Conservation (phyloP, 92 coral and sea anemone genomes). For the Hydrozoanthus gracilis region DNA sequence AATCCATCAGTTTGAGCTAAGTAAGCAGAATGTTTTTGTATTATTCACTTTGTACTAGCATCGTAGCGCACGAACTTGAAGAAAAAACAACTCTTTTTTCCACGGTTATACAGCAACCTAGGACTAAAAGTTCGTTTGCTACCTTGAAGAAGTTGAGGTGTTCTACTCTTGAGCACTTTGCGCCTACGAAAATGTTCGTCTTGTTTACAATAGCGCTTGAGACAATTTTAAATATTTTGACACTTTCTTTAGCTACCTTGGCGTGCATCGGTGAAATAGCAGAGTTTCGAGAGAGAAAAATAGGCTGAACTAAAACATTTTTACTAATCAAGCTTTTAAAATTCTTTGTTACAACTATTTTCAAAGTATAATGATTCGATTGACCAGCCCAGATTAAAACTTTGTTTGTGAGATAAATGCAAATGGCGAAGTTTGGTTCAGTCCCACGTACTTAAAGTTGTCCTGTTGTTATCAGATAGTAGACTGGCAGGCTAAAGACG, state of each 20-base stretch:
- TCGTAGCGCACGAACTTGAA: too few species aligned
- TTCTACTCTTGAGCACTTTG: not conserved
- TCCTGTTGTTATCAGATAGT: not conserved
- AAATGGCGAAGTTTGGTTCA: not conserved
- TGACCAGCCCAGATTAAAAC: not conserved
- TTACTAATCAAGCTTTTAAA: not conserved
- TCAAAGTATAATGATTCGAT: too few species aligned
- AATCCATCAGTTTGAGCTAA: too few species aligned
- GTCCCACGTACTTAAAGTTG: constrained; percentile 9
- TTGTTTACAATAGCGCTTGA: constrained; percentile 5
- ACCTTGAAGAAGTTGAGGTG: not conserved
- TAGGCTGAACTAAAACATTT: not conserved
- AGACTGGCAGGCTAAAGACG: not conserved
- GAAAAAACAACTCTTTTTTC: too few species aligned
- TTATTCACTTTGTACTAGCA: too few species aligned
- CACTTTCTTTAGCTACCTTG: not conserved
- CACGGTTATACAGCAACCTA: too few species aligned
- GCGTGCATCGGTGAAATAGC: not conserved
- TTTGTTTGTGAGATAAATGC: not conserved
- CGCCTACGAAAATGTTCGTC: not conserved
- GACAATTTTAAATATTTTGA: constrained; percentile 27
- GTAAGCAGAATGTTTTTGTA: too few species aligned
- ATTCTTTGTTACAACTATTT: not conserved
- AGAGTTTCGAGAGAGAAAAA: not conserved
- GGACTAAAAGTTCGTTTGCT: too few species aligned